Evolutionary conservation across 1,140 invertebrate genomes (phyloP).

Genomic region (Polypedilum pembai): DNA sequence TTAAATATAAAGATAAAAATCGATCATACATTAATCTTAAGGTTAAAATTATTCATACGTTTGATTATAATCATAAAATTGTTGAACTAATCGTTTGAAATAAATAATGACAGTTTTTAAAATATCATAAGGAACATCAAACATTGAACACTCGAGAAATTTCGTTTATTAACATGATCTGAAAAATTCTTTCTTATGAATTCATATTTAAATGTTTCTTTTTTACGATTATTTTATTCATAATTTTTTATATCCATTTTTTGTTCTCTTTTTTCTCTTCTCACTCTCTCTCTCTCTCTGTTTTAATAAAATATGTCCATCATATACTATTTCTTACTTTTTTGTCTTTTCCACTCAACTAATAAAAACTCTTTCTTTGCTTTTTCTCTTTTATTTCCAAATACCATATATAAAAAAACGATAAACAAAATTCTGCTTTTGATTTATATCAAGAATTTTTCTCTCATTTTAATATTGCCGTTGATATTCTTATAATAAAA

Average conservation of each 20-base stretch:
- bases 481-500: neutral
- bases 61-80: too few species aligned
- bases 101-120: too few species aligned
- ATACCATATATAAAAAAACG: neutral
- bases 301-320: conserved; percentile 27
- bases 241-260: conserved; percentile 14
- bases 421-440: conserved; percentile 7
- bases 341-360: neutral
- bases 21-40: too few species aligned
- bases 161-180: neutral
- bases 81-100: too few species aligned
- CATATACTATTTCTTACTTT: neutral
- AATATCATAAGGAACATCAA: too few species aligned
- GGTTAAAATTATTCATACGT: too few species aligned
- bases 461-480: conserved; percentile 8
- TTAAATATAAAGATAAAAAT: too few species aligned
- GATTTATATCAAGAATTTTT: conserved; percentile 23
- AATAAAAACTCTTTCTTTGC: neutral
- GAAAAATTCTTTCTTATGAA: neutral
- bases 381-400: neutral
- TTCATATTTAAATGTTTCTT: neutral
- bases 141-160: too few species aligned
- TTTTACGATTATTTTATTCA: conserved; percentile 27
- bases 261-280: neutral
- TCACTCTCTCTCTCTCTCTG: neutral